Base-by-base conservation (phyloP, 2,888 invertebrate genomes). In the Autographa gamma region DNA sequence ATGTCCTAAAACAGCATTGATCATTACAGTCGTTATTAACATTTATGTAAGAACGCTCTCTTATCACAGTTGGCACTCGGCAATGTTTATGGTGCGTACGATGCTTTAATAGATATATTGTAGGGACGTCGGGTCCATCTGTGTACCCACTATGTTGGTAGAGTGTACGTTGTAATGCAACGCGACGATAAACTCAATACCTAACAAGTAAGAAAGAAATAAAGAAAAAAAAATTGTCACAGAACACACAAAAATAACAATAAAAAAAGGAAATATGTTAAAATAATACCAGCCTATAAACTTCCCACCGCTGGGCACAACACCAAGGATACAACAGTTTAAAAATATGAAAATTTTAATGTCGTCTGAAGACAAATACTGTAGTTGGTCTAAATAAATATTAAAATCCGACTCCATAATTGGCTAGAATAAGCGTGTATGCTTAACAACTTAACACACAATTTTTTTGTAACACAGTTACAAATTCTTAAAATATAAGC, bases 61-160 rank as follows among this genome's bases (percentile, higher is more conserved):
- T 86, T 70, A 60, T 69, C 61, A 68, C 62, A 71, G 64, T 68
- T 77, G 74, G 80, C 84, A 83, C 85, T 81, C 76, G 70, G 74
- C 73, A 71, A 81, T 75, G 80, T 76, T 84, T 75, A 89, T 88
- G 90, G 90, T 90, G 89, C 90, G 85, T 83, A 88, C 66, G 78
- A 87, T 85, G 88, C 88, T 88, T 86, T 88, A 88, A 86, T 85
- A 86, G 79, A 63, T 77, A 74, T 74, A 76, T 74, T 74, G 66
- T 82, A 79, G 73, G 31, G 41, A 38, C 41, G 52, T 77, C 61
- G 60, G 66, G 72, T 80, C 76, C 66, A 34, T 32, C 18, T 64
- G 54, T 43, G 71, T 32, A 19, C 74, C 38, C 25, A 38, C 14
- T 56, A 16, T 60, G 71, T 61, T 66, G 71, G 80, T 52, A 7